phyloP scores from a whole-genome alignment of 2,113 vertebrate genomes.

The Aplodontia rufa region DNA sequence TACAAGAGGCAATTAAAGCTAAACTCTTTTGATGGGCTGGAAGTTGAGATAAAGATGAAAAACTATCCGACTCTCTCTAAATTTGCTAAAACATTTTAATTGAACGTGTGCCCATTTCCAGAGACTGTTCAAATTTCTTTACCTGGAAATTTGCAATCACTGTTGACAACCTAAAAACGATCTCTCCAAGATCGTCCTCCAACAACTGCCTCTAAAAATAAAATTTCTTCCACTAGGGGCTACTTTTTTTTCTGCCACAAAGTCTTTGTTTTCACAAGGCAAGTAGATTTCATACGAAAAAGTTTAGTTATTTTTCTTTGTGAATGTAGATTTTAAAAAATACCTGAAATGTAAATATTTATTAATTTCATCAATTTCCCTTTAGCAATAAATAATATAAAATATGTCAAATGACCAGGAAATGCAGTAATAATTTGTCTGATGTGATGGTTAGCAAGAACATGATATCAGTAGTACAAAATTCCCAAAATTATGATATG shows the following conservation, averaged over 20 bases:
- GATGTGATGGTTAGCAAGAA: neutral
- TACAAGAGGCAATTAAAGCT: constrained; percentile 75
- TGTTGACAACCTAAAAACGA: neutral
- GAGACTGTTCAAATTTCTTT: constrained; percentile 40
- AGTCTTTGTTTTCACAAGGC: constrained; percentile 36
- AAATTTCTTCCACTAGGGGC: neutral
- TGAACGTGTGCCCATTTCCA: constrained; percentile 53
- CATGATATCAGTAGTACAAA: neutral
- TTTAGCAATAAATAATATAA: constrained; percentile 49
- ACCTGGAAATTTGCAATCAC: neutral
- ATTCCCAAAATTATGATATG: neutral
- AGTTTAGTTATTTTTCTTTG: constrained; percentile 10
- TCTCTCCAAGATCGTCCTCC: constrained; percentile 31
- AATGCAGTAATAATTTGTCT: neutral
- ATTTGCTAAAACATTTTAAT: constrained; percentile 63
- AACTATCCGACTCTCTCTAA: constrained; percentile 9
- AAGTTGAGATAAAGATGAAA: constrained; percentile 76
- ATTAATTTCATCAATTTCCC: constrained; percentile 12
- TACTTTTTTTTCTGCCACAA: neutral
- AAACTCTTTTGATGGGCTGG: constrained; percentile 74
- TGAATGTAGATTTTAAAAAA: constrained; percentile 3
- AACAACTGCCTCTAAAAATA: constrained; percentile 37
- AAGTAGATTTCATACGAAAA: constrained; percentile 40
- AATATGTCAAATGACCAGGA: neutral
- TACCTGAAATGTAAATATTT: constrained; percentile 53